These are phyloP conservation scores for Teleopsis dalmanni DNA, from an alignment of 1,140 invertebrate species.

Conservation along the genomic window DNA sequence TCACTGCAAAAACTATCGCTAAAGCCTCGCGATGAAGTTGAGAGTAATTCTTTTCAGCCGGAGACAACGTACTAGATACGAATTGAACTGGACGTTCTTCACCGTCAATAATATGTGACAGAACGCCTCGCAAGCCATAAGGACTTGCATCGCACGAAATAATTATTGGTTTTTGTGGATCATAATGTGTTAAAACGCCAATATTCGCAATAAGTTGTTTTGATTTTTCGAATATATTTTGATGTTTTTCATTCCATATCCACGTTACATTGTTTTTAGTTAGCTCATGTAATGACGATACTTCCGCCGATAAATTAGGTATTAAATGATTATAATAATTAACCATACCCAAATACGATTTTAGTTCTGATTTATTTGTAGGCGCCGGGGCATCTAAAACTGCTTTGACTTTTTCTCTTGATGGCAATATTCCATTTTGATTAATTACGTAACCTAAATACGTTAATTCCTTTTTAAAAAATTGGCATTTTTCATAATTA, in stretches of 20 bases:
- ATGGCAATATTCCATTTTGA: neutral
- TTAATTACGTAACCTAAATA: conserved; percentile 6
- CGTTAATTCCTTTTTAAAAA: conserved; percentile 3
- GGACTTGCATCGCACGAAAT: conserved; percentile 9
- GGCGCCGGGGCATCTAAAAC: conserved; percentile 1
- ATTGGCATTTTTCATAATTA: conserved; percentile 33
- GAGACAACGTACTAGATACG: conserved; percentile 13
- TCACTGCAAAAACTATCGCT: conserved; percentile 44
- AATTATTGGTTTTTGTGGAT: conserved; percentile 14
- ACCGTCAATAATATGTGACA: conserved; percentile 17
- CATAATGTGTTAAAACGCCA: conserved; percentile 13
- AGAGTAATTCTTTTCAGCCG: conserved; percentile 18
- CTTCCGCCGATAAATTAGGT: conserved; percentile 6
- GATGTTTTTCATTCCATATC: conserved; percentile 3
- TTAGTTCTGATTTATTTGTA: conserved; percentile 6
- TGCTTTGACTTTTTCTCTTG: neutral
- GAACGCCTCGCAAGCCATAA: conserved; percentile 3
- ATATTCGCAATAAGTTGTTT: conserved; percentile 2
- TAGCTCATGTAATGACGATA: conserved; percentile 1
- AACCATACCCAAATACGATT: conserved; percentile 5
- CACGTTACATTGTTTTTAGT: conserved; percentile 7
- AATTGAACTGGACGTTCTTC: conserved; percentile 21
- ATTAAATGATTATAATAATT: conserved; percentile 11
- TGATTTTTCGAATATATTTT: conserved; percentile 1
- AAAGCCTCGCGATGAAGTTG: conserved; percentile 48